A percentile compares a stretch with the other conserved stretches of the same genome.
Evolutionary conservation across 1,140 invertebrate species (phyloP).

Genomic region (Goniozus legneri): DNA sequence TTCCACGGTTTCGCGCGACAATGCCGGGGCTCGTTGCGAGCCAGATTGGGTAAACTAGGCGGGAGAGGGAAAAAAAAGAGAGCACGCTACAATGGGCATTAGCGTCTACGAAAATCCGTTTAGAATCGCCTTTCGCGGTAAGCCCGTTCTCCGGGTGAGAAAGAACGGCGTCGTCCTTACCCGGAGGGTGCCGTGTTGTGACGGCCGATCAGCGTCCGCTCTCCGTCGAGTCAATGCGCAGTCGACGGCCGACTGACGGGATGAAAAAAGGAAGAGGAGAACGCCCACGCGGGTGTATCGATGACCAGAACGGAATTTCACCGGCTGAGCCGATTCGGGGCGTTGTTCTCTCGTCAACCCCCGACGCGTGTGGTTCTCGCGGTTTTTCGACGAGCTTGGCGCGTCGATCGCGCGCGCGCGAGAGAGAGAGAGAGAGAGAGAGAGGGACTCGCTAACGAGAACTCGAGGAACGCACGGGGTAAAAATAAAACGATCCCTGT

Average conservation of each 20-base stretch:
- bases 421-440: no score
- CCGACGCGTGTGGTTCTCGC: no score
- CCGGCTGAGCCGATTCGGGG: no score
- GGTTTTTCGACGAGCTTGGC: no score
- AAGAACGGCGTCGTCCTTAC: constrained; percentile 3
- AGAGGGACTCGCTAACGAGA: no score
- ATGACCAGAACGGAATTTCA: no score
- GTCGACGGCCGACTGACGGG: not conserved
- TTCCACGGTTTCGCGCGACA: constrained; percentile 30
- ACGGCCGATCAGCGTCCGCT: constrained; percentile 14
- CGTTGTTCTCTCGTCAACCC: no score
- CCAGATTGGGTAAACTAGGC: constrained; percentile 1
- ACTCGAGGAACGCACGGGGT: no score
- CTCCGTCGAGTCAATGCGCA: constrained; percentile 12
- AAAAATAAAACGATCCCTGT: no score
- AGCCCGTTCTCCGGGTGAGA: not conserved
- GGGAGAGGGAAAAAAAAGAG: not conserved
- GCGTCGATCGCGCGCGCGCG: no score
- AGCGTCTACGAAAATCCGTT: constrained; percentile 47
- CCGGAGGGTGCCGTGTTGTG: constrained; percentile 17
- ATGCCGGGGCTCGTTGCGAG: constrained; percentile 21
- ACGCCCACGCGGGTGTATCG: no score
- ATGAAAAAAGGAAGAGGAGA: no score
- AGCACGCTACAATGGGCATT: constrained; percentile 41
- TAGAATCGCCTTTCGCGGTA: constrained; percentile 20